Evolutionary conservation across 1,140 invertebrate genomes (phyloP), one percentile per base, ranked within the genome.

Genomic region (Chymomyza costata): DNA sequence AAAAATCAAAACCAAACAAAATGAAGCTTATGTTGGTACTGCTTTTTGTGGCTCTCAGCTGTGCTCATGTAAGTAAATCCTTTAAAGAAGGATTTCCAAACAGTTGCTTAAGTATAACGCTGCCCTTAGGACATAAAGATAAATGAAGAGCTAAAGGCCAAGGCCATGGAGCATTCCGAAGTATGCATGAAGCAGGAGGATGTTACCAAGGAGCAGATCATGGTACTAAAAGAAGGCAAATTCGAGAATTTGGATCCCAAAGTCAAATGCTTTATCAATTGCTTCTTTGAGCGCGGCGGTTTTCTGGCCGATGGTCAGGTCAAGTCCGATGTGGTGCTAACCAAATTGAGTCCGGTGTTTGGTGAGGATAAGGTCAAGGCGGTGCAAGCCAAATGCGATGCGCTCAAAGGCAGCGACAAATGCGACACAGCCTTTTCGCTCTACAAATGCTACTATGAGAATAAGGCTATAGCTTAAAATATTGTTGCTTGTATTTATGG

Each of bases 361-460:
- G 68, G 65, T 7, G 56, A 18, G 5, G 78, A 70, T 0, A 52
- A 32, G 7, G 50, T 68, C 14, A 73, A 73, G 56, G 60, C 35
- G 1, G 46, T 52, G 0, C 67, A 78, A n/a, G 56, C 37, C 16
- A 61, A 61, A 10, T 84, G 80, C 16, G 52, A 67, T 15, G 49
- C 56, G 5, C 10, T 51, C 5, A 73, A 70, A 46, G 70, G 74
- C 0, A 3, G 39, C 1, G 54, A 78, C 10, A 56, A 80, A 14
- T 84, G 82, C 35, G 76, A 80, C n/a, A 80, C 63, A 2, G 71
- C 61, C 35, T 84, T 40, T 39, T 55, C 82, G 50, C 14, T 83
- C 1, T 78, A 61, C 32, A 19, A 83, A 34, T 83, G 80, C 50
- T 78, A 73, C 21, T 32, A 64, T 18, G 54, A 68, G 25, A 48